phyloP scores from a whole-genome alignment of 2,113 vertebrate genomes.

The Lasiurus cinereus region DNA sequence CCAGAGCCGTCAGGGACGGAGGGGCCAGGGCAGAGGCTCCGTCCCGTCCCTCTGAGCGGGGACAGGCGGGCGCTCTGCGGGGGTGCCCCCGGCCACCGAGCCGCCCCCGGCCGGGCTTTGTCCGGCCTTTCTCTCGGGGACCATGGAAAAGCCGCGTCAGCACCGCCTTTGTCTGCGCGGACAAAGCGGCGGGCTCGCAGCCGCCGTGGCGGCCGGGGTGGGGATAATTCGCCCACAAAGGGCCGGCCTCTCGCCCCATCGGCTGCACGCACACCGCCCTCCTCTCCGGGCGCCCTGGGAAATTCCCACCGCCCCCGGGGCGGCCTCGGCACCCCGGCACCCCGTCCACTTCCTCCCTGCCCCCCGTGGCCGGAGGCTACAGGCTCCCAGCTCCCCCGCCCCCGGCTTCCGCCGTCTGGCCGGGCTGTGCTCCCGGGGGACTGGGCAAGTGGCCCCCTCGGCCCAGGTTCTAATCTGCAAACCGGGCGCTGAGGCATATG shows the following conservation, averaged over 20 bases:
- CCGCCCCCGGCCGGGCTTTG: conserved; percentile 60
- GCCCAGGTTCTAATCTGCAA: no score
- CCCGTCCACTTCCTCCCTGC: background rate
- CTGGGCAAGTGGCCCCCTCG: no score
- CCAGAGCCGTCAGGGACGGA: background rate
- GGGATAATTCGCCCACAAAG: conserved; percentile 77
- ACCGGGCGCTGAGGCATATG: background rate
- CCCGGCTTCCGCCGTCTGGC: rapidly evolving
- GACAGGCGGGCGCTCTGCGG: rapidly evolving
- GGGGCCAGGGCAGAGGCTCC: rapidly evolving
- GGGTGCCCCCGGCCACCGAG: background rate
- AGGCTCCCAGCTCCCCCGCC: background rate
- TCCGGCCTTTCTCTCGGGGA: conserved; percentile 66
- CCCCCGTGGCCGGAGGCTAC: background rate
- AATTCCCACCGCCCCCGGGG: conserved; percentile 65
- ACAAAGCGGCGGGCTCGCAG: conserved; percentile 74
- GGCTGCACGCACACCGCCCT: conserved; percentile 38
- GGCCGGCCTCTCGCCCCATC: conserved; percentile 64
- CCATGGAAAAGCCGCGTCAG: conserved; percentile 79
- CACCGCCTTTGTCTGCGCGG: conserved; percentile 76
- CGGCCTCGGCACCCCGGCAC: background rate
- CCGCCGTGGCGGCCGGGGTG: conserved; percentile 62
- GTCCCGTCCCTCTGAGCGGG: background rate
- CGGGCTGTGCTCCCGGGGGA: background rate
- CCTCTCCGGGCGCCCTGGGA: background rate